Evolutionary conservation across 2,797 vertebrate genomes (phyloP).

Genomic region (Onychomys leucogaster): DNA sequence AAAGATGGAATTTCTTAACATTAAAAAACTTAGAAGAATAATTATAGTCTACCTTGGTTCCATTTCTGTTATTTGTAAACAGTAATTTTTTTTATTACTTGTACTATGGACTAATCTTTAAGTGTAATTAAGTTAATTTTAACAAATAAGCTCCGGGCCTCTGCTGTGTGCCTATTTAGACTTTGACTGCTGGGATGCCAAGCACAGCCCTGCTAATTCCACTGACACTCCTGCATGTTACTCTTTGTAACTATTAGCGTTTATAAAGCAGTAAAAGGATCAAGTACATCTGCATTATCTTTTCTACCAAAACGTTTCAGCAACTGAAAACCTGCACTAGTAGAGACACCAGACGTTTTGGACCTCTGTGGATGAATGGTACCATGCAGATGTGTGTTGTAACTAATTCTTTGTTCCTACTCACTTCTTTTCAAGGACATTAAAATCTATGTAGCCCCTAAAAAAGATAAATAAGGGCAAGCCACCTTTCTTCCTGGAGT

Average conservation of each 20-base stretch:
- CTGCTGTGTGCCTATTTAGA: not conserved
- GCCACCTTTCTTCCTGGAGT: conserved; percentile 88
- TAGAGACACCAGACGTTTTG: conserved; percentile 20
- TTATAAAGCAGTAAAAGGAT: conserved; percentile 51
- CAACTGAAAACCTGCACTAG: conserved; percentile 58
- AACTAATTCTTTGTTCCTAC: conserved; percentile 83
- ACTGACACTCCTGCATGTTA: not conserved
- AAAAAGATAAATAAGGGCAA: conserved; percentile 89
- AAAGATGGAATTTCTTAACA: not conserved
- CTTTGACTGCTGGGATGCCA: not conserved
- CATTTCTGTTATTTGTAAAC: conserved; percentile 49
- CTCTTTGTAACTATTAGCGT: conserved; percentile 49
- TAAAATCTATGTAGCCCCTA: conserved; percentile 85
- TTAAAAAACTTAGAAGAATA: not conserved
- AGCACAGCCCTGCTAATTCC: not conserved
- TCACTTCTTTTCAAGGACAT: conserved; percentile 86
- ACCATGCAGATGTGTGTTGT: conserved; percentile 65
- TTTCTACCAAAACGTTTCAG: conserved; percentile 65
- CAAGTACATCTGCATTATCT: conserved; percentile 49
- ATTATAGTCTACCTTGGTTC: not conserved
- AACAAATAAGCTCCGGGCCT: not conserved
- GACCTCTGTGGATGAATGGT: conserved; percentile 58
- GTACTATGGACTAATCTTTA: conserved; percentile 15
- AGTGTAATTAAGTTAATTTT: conserved; percentile 27
- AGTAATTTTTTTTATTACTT: conserved; percentile 32